phyloP scores from a whole-genome alignment of 2,888 invertebrate genomes.

The Chirona hameri region DNA sequence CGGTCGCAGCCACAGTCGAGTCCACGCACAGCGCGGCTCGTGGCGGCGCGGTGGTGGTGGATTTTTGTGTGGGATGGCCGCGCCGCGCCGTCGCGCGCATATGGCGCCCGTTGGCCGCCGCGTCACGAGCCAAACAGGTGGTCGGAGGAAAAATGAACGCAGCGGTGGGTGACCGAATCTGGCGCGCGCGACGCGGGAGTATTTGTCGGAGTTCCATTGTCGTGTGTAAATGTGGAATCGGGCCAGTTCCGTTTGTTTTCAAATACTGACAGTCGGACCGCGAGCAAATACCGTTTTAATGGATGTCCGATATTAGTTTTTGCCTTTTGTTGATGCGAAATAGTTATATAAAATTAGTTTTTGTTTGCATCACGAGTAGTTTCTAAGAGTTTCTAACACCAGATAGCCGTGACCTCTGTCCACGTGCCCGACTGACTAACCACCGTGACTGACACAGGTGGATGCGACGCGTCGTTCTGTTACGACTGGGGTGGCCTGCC shows the following conservation, averaged over 20 bases:
- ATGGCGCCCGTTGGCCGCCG: background rate
- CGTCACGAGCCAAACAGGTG: background rate
- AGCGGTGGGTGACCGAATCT: background rate
- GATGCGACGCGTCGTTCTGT: background rate
- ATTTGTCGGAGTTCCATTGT: background rate
- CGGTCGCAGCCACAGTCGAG: too few species aligned
- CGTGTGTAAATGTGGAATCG: background rate
- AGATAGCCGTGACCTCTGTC: too few species aligned
- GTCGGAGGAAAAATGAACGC: background rate
- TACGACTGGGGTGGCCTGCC: constrained; percentile 47
- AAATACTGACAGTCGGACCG: background rate
- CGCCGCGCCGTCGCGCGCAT: background rate
- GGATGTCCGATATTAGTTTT: background rate
- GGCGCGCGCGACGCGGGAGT: background rate
- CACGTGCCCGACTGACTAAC: too few species aligned
- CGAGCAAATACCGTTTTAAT: background rate
- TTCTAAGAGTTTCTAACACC: too few species aligned
- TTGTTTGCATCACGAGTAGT: too few species aligned
- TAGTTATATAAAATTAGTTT: too few species aligned
- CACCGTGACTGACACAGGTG: background rate
- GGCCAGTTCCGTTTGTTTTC: background rate
- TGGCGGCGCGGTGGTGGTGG: background rate
- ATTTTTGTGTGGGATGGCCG: background rate
- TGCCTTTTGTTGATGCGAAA: too few species aligned
- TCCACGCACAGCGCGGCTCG: background rate